Percentiles rank a stretch among this genome's conserved stretches.
Conservation (phyloP, 2,888 invertebrate genomes). For the Tenthredo notha region DNA sequence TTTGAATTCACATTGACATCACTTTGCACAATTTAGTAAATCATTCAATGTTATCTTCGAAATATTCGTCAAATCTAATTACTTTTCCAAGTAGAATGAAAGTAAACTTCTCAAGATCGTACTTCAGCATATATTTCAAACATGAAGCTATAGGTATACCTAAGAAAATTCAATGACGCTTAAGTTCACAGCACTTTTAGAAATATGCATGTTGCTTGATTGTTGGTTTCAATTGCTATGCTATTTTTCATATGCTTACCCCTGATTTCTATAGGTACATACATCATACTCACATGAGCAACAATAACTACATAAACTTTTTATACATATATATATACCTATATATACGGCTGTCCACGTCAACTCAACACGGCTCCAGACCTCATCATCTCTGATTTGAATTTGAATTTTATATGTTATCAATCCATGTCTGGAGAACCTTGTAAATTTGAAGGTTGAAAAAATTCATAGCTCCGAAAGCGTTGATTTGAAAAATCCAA, state of each 20-base stretch:
- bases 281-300: slow-evolving; percentile 10
- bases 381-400: too few species aligned
- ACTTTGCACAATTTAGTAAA: neutral
- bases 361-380: too few species aligned
- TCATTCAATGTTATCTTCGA: neutral
- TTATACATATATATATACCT: too few species aligned
- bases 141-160: neutral
- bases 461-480: too few species aligned
- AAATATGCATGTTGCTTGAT: slow-evolving; percentile 37
- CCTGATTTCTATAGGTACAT: slow-evolving; percentile 1
- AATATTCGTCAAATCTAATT: neutral
- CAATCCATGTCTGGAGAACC: too few species aligned
- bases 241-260: slow-evolving; percentile 13
- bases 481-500: too few species aligned
- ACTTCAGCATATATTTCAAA: neutral
- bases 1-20: neutral
- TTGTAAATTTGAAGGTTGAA: too few species aligned
- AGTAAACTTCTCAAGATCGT: neutral
- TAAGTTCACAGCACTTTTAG: neutral
- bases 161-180: neutral
- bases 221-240: neutral
- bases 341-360: too few species aligned
- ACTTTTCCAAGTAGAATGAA: neutral
- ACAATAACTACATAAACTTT: slow-evolving; percentile 31
- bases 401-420: too few species aligned